phyloP scores from a whole-genome alignment of 2,888 invertebrate species.

The Xestia ashworthii region DNA sequence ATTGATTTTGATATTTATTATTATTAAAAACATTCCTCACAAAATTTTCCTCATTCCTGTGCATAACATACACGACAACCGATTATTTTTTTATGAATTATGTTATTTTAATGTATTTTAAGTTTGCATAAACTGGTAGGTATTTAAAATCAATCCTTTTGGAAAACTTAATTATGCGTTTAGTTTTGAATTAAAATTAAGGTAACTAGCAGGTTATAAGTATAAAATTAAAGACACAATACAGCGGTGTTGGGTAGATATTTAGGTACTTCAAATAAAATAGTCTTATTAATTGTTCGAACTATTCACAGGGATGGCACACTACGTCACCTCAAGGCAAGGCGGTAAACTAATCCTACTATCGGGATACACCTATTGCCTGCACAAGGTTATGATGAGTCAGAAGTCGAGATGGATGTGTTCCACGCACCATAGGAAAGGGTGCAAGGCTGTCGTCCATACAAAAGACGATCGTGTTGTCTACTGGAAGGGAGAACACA shows the following conservation, averaged over 20 bases:
- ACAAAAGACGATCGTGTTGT: constrained; percentile 10
- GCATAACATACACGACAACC: too few species aligned
- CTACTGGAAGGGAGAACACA: constrained; percentile 6
- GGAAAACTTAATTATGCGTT: too few species aligned
- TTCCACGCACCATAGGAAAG: constrained; percentile 21
- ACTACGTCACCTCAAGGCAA: constrained; percentile 23
- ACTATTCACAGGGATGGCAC: constrained; percentile 12
- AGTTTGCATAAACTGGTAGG: too few species aligned
- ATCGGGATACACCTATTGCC: constrained; percentile 30
- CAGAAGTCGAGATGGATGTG: constrained; percentile 17
- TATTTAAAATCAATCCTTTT: too few species aligned
- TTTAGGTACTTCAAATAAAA: neutral
- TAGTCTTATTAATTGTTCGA: neutral
- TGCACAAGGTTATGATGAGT: neutral
- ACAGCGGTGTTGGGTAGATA: neutral
- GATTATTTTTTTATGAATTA: too few species aligned
- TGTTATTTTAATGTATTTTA: too few species aligned
- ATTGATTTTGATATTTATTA: too few species aligned
- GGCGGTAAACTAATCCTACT: constrained; percentile 14
- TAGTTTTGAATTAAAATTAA: too few species aligned
- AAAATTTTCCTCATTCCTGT: too few species aligned
- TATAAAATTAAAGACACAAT: neutral
- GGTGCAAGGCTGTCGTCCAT: constrained; percentile 27
- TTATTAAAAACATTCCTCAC: too few species aligned
- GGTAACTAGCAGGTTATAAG: too few species aligned